Conservation (phyloP, 2,113 vertebrate species). For the human (Homo sapiens) region DNA sequence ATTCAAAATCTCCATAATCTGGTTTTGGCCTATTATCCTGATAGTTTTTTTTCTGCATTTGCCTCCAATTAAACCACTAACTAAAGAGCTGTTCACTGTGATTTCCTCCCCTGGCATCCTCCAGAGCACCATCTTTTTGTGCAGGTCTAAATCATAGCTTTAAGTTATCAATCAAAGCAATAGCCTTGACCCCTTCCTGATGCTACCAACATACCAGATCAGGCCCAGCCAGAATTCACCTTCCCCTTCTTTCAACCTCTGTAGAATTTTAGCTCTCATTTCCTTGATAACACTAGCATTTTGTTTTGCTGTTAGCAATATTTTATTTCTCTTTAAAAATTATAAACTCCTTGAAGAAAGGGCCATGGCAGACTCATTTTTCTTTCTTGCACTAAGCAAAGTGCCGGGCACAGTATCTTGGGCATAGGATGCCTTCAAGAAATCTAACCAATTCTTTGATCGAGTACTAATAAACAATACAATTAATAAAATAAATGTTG, state of each 20-base stretch:
- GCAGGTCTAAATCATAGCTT: neutral
- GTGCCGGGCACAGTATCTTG: fast-evolving
- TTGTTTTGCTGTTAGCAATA: neutral
- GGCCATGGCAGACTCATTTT: neutral
- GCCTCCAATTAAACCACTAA: neutral
- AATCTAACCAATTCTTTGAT: neutral
- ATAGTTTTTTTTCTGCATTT: neutral
- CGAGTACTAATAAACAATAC: neutral
- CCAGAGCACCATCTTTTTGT: neutral
- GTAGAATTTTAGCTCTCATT: neutral
- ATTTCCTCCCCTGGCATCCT: fast-evolving
- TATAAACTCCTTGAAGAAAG: neutral
- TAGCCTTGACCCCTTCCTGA: neutral
- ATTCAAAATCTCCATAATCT: neutral
- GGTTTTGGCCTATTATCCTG: neutral
- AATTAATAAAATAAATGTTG: neutral
- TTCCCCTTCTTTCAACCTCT: fast-evolving
- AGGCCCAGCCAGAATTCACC: neutral
- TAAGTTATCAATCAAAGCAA: neutral
- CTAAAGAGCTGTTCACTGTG: neutral
- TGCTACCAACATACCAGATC: fast-evolving
- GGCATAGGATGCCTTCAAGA: neutral
- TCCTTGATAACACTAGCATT: neutral
- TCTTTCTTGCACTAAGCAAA: neutral
- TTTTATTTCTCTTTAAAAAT: neutral